These are phyloP conservation scores for Tapirus indicus DNA, from an alignment of 2,797 vertebrate genomes.

Conservation along the genomic window DNA sequence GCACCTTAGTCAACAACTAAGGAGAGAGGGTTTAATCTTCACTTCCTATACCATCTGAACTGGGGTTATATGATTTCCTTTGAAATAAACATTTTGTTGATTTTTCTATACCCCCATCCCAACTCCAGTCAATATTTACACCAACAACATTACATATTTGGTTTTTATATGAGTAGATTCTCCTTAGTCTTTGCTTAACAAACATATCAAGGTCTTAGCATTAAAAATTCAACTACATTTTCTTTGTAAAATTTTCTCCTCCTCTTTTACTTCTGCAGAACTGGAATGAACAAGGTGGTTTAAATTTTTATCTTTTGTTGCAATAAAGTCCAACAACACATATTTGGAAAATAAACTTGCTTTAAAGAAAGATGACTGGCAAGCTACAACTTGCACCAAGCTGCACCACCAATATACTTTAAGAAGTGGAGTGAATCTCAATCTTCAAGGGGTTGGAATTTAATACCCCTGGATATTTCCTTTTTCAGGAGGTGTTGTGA, in stretches of 20 bases:
- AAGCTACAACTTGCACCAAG: constrained; percentile 31
- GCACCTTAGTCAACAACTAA: neutral
- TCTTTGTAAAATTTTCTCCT: neutral
- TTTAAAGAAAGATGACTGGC: constrained; percentile 43
- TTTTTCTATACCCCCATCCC: neutral
- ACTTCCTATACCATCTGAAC: neutral
- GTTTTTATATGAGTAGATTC: neutral
- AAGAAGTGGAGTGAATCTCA: neutral
- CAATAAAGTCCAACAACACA: neutral
- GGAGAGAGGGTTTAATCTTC: neutral
- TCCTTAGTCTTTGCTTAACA: constrained; percentile 22
- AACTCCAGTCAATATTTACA: constrained; percentile 40
- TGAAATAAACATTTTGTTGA: constrained; percentile 46
- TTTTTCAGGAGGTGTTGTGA: constrained; percentile 7
- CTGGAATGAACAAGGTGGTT: neutral
- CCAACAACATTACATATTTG: neutral
- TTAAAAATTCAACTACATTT: constrained; percentile 22
- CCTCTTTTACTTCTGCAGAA: constrained; percentile 35
- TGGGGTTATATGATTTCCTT: neutral
- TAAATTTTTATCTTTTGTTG: neutral
- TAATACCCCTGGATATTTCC: neutral
- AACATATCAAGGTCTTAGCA: neutral
- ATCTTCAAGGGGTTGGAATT: neutral
- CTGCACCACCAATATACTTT: neutral
- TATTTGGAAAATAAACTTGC: constrained; percentile 23